Conservation (phyloP, 2,888 invertebrate genomes). For the Parasteatoda lunata region DNA sequence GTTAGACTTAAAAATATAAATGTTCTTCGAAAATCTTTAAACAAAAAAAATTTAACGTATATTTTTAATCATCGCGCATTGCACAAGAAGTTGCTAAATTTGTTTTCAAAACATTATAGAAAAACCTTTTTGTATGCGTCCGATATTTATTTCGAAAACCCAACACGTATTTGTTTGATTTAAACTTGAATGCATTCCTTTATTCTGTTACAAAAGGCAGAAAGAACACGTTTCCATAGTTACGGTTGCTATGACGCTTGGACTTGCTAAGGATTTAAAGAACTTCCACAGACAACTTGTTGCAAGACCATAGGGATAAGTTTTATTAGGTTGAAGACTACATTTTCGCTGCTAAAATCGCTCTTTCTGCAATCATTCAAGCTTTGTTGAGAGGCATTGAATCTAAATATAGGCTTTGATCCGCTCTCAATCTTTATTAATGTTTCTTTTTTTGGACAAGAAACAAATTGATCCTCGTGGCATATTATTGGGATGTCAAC, state of each 20-base stretch:
- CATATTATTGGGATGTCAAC: too few relatives aligned
- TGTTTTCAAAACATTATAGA: neutral
- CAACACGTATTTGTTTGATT: slow-evolving; percentile 2
- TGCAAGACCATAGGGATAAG: neutral
- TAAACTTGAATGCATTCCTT: neutral
- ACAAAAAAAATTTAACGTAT: neutral
- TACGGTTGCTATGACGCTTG: neutral
- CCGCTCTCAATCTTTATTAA: too few relatives aligned
- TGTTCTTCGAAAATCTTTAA: neutral
- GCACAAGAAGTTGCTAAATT: neutral
- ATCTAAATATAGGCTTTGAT: too few relatives aligned
- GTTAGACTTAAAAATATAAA: neutral
- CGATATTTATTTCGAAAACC: neutral
- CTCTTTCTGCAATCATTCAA: too few relatives aligned
- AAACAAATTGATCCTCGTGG: too few relatives aligned
- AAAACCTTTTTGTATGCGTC: neutral
- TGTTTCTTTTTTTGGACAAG: too few relatives aligned
- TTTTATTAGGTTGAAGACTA: neutral
- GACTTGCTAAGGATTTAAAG: neutral
- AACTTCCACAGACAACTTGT: neutral
- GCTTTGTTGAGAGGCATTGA: too few relatives aligned
- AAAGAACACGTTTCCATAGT: neutral
- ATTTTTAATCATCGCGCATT: neutral
- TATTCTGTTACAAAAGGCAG: neutral
- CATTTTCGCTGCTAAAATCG: too few relatives aligned